A percentile compares a stretch with the other conserved stretches of the same genome.
phyloP scores from a whole-genome alignment of 1,140 invertebrate species.

The Geopemphigus sp. region DNA sequence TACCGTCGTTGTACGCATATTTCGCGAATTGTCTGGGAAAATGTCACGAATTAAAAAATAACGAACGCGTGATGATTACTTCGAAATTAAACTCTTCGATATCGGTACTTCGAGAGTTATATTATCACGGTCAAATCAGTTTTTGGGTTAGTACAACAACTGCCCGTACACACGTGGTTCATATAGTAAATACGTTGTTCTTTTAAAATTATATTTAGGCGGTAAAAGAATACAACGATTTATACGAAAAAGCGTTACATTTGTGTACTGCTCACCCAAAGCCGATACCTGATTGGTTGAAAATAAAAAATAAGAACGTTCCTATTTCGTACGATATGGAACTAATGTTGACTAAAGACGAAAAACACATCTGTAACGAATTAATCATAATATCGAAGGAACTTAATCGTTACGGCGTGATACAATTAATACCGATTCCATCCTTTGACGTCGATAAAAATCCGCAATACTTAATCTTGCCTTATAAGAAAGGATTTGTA shows the following conservation, averaged over 20 bases:
- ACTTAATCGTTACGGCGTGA: not conserved
- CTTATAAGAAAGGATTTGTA: not conserved
- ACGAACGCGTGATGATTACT: not conserved
- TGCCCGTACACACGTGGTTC: not conserved
- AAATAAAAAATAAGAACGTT: not conserved
- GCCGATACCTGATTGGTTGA: not conserved
- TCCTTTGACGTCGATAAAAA: not conserved
- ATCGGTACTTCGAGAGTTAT: not conserved
- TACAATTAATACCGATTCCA: not conserved
- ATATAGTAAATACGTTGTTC: not conserved
- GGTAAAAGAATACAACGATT: not conserved
- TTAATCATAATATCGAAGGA: not conserved
- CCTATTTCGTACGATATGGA: too few species aligned
- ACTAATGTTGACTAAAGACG: too few species aligned
- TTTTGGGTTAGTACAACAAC: not conserved
- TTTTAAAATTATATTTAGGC: too few species aligned
- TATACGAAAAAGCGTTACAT: not conserved
- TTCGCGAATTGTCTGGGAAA: not conserved
- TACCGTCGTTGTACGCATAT: not conserved
- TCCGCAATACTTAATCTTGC: not conserved
- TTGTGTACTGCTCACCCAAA: not conserved
- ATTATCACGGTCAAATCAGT: constrained; percentile 17
- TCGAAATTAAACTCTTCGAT: not conserved
- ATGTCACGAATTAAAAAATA: not conserved
- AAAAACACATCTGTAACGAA: not conserved